These are phyloP conservation scores for Pristiophorus japonicus DNA, from an alignment of 2,113 vertebrate genomes.

Conservation along the genomic window DNA sequence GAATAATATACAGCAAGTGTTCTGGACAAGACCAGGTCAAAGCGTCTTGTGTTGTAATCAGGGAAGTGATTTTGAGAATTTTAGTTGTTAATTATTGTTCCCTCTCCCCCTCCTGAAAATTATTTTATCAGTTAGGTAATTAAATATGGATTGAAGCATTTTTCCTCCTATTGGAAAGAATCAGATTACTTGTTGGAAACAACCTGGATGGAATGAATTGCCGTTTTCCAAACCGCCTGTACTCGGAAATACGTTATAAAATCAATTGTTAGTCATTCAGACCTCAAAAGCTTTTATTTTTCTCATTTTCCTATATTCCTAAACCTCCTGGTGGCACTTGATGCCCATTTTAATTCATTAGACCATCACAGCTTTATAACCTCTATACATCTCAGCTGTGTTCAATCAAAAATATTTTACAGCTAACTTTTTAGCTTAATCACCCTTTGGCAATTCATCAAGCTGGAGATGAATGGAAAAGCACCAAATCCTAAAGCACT, in stretches of 20 bases:
- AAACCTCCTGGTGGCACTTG: conserved; percentile 13
- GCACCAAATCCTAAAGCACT: neutral
- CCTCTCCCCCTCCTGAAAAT: neutral
- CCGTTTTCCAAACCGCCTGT: neutral
- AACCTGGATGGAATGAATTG: neutral
- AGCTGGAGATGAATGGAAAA: neutral
- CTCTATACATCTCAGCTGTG: conserved; percentile 28
- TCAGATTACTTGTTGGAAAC: neutral
- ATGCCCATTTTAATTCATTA: conserved; percentile 18
- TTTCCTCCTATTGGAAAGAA: neutral
- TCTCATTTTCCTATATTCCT: neutral
- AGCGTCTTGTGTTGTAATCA: neutral
- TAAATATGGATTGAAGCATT: neutral
- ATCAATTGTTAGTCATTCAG: neutral
- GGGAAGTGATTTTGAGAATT: neutral
- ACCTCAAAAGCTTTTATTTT: neutral
- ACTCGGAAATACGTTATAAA: neutral
- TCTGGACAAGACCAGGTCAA: neutral
- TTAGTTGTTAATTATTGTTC: neutral
- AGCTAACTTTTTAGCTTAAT: conserved; percentile 27
- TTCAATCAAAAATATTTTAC: conserved; percentile 35
- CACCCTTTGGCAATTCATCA: conserved; percentile 29
- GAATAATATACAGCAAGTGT: neutral
- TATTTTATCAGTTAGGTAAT: neutral
- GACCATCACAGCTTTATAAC: neutral